These are phyloP conservation scores for Hirtodrosophila cameraria DNA, from an alignment of 2,888 invertebrate species.

Conservation along the genomic window DNA sequence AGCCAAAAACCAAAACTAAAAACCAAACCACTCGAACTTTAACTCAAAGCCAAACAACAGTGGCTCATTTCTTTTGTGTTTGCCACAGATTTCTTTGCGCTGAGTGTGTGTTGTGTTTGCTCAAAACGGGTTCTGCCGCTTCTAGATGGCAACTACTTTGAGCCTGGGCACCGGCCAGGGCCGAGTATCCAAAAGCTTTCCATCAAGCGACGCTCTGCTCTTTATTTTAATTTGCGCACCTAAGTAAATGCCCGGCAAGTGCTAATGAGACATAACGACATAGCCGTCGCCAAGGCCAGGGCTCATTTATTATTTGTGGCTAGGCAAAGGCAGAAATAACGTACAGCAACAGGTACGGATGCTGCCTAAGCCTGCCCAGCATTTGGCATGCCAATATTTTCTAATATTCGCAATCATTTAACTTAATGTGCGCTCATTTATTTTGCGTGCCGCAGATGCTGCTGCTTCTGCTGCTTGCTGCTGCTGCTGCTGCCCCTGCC, in stretches of 20 bases:
- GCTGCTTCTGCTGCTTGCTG: conserved; percentile 1
- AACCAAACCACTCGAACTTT: conserved; percentile 38
- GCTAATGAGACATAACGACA: conserved; percentile 77
- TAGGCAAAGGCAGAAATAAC: too few relatives aligned
- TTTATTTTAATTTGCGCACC: conserved; percentile 71
- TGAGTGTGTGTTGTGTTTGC: too few relatives aligned
- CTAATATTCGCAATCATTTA: conserved; percentile 77
- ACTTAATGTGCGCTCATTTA: conserved; percentile 72
- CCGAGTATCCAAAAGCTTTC: conserved; percentile 35
- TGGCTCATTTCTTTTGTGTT: conserved; percentile 35
- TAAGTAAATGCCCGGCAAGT: conserved; percentile 63
- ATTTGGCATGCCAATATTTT: conserved; percentile 72
- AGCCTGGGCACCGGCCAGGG: conserved; percentile 9
- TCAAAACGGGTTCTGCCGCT: conserved; percentile 41
- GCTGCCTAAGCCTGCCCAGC: conserved; percentile 36
- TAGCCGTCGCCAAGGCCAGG: conserved; percentile 66
- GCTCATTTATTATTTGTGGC: conserved; percentile 63
- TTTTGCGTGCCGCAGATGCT: conserved; percentile 55
- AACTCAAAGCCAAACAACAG: conserved; percentile 3
- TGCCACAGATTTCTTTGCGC: conserved; percentile 5
- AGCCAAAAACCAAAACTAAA: conserved; percentile 15
- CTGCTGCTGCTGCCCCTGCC: neutral
- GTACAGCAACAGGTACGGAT: conserved; percentile 15
- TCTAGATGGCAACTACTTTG: conserved; percentile 10
- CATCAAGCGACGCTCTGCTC: conserved; percentile 52